A percentile compares a stretch with the other conserved stretches of the same genome.
These are phyloP conservation scores for Phataginus tricuspis DNA, from an alignment of 2,797 vertebrate species.

Conservation along the genomic window DNA sequence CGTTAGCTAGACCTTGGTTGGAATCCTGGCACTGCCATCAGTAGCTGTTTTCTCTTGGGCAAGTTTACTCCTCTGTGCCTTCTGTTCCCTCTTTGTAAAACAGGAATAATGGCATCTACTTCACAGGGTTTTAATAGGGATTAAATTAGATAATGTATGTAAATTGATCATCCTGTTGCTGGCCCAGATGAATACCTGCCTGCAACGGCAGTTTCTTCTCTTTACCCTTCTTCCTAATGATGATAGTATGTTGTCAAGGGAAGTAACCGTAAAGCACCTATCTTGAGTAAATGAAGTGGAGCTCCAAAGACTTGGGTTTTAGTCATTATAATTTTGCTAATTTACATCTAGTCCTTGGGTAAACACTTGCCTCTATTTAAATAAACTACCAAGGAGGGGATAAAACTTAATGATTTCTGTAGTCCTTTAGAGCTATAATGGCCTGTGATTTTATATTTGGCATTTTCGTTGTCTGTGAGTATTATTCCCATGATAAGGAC, in stretches of 20 bases:
- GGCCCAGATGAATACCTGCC: not conserved
- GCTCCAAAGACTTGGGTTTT: not conserved
- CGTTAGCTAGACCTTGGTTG: not conserved
- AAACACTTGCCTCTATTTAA: not conserved
- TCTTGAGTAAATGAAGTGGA: not conserved
- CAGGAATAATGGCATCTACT: not conserved
- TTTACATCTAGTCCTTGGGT: not conserved
- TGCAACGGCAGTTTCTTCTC: not conserved
- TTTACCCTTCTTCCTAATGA: not conserved
- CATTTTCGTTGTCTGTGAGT: not conserved
- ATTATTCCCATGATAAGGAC: not conserved
- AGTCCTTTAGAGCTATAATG: not conserved
- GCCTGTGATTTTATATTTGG: not conserved
- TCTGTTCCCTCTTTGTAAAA: slow-evolving; percentile 2
- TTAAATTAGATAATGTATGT: not conserved
- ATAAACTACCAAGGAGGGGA: not conserved
- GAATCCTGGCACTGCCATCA: not conserved
- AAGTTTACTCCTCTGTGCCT: not conserved
- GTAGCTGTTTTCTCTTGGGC: not conserved
- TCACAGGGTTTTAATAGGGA: not conserved
- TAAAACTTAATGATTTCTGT: not conserved
- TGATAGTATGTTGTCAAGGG: not conserved
- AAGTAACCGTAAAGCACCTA: not conserved
- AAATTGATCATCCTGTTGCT: not conserved
- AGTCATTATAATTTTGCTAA: slow-evolving; percentile 14